Percentiles rank a stretch among this genome's conserved stretches.
These are phyloP conservation scores for Drosophila pandora DNA, from an alignment of 1,140 invertebrate genomes.

Conservation along the genomic window DNA sequence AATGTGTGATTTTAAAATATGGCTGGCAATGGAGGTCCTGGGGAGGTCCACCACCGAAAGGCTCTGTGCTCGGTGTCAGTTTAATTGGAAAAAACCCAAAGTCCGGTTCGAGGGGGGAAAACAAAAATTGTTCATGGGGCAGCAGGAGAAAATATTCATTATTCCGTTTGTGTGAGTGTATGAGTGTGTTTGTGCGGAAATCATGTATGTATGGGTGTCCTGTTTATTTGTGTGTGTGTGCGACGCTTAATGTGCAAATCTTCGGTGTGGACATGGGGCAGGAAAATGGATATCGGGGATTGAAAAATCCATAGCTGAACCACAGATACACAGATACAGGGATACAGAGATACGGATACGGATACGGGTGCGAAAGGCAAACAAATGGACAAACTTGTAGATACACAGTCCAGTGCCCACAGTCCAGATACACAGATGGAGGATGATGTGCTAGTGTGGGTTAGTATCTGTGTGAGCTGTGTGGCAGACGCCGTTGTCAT, in stretches of 20 bases:
- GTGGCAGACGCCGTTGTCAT: constrained; percentile 60
- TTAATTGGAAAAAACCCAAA: constrained; percentile 75
- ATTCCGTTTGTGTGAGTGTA: constrained; percentile 73
- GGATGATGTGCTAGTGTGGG: constrained; percentile 24
- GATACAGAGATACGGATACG: constrained; percentile 35
- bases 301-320: constrained; percentile 82
- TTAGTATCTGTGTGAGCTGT: constrained; percentile 27
- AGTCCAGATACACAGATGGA: constrained; percentile 31
- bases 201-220: neutral
- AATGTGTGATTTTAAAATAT: constrained; percentile 83
- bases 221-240: constrained; percentile 27
- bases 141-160: constrained; percentile 71
- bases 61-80: constrained; percentile 58
- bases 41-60: constrained; percentile 32
- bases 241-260: constrained; percentile 80
- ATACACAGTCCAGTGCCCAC: constrained; percentile 39
- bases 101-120: constrained; percentile 30
- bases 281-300: constrained; percentile 82
- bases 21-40: constrained; percentile 6
- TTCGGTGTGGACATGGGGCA: constrained; percentile 76
- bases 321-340: constrained; percentile 67
- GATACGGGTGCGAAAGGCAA: constrained; percentile 51
- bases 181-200: constrained; percentile 18
- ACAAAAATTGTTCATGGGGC: constrained; percentile 35
- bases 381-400: constrained; percentile 57